Percentiles rank a stretch among this genome's conserved stretches.
Conservation (phyloP, 2,888 invertebrate species). For the Tachina grossa region DNA sequence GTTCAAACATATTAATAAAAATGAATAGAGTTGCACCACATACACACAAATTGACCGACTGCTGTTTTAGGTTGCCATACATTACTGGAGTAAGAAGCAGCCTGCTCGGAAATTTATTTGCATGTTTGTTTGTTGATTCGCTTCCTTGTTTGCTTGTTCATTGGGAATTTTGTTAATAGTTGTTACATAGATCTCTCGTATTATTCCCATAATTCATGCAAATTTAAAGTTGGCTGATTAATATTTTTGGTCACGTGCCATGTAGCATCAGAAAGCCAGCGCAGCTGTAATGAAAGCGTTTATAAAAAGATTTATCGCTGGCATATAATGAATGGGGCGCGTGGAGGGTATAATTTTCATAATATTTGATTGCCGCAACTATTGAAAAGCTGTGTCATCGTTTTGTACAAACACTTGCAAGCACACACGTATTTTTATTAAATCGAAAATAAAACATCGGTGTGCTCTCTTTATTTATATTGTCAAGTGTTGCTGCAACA, state of each 20-base stretch:
- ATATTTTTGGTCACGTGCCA: conserved; percentile 82
- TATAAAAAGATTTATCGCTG: conserved; percentile 74
- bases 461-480: conserved; percentile 56
- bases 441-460: conserved; percentile 26
- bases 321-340: conserved; percentile 64
- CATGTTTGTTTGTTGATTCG: conserved; percentile 20
- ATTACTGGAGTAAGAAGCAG: conserved; percentile 23
- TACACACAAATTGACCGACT: conserved; percentile 61
- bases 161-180: conserved; percentile 46
- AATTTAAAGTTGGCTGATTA: conserved; percentile 80
- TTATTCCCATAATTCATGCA: conserved; percentile 78
- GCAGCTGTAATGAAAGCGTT: conserved; percentile 74
- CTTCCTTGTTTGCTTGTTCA: not conserved
- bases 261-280: conserved; percentile 68
- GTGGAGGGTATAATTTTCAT: conserved; percentile 63
- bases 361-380: conserved; percentile 62
- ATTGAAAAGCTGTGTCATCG: conserved; percentile 67
- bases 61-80: conserved; percentile 30
- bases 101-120: conserved; percentile 38
- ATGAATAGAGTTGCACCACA: conserved; percentile 47
- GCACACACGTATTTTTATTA: conserved; percentile 1
- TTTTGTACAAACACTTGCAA: conserved; percentile 36
- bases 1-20: conserved; percentile 20
- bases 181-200: conserved; percentile 60
- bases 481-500: conserved; percentile 70